Base-by-base conservation (phyloP, 2,888 invertebrate species). In the Erebia epiphron region DNA sequence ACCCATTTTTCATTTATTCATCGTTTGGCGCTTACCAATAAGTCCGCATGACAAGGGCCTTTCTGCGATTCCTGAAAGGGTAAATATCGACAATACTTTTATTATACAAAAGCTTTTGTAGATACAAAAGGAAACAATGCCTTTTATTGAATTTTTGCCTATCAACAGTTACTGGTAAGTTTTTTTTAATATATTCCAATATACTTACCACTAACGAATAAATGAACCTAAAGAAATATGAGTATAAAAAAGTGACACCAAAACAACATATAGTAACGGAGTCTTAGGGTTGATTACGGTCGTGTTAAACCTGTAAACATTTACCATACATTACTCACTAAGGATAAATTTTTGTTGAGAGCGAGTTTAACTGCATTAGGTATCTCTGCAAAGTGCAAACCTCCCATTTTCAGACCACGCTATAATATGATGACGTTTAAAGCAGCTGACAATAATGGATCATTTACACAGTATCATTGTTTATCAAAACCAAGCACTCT, bases 401-500 rank as follows among this genome's bases (percentile, higher is more conserved):
- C 11, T 13, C 11, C 46, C 2, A 3, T 46, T 46, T 46, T 46
- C 46, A 46, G 46, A 13, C 46, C 46, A 46, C 46, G 13, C 46
- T n/a, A n/a, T 52, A 14, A 14, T 16, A 52, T n/a, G 5, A 52
- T 16, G 16, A 52, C 52, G 8, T 13, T 10, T 0, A 9, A 46
- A 46, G 46, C 46, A 11, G 46, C 11, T 46, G 46, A 46, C 11
- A 46, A 11, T 46, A 46, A 11, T 46, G 11, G 13, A 11, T 11
- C 11, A 56, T 56, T 21, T 11, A 56, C 18, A 56, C 13, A 56
- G 56, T 11, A 21, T 56, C 21, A 13, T 7, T 13, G 13, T 26
- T 62, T 21, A 49, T 14, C 14, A 56, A 56, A 14, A 18, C 21
- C 3, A 13, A 57, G 56, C 16, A 66, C 66, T 69, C 66, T 67